These are phyloP conservation scores for Anthrax anthrax DNA, from an alignment of 2,888 invertebrate genomes.

Conservation along the genomic window DNA sequence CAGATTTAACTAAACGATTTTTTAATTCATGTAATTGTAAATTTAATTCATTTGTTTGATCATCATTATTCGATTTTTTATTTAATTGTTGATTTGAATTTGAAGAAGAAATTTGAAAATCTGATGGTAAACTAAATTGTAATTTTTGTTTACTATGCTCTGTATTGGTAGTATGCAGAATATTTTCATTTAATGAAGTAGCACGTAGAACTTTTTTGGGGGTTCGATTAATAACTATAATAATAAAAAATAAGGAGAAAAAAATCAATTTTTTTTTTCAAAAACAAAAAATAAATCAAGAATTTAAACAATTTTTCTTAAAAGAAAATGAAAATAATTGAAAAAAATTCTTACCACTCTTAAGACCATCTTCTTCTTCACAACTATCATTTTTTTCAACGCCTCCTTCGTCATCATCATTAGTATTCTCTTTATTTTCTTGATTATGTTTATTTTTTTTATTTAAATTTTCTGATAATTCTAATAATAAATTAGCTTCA, in stretches of 20 bases:
- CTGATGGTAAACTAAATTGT: slow-evolving; percentile 23
- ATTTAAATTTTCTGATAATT: slow-evolving; percentile 37
- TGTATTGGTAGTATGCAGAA: slow-evolving; percentile 12
- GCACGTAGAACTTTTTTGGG: slow-evolving; percentile 17
- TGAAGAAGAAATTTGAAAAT: slow-evolving; percentile 17
- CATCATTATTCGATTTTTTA: slow-evolving; percentile 11
- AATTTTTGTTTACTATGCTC: slow-evolving; percentile 4
- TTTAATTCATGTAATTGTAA: slow-evolving; percentile 45
- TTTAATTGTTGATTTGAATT: slow-evolving; percentile 11
- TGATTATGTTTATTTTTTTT: slow-evolving; percentile 13
- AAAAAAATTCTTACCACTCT: slow-evolving; percentile 8
- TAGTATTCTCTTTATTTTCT: too few species aligned
- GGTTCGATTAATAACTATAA: background rate
- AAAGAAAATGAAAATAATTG: background rate
- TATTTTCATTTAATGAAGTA: slow-evolving; percentile 28
- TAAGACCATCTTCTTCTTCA: slow-evolving; percentile 21
- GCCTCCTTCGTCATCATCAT: too few species aligned
- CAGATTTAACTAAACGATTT: slow-evolving; percentile 31
- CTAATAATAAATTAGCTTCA: slow-evolving; percentile 57
- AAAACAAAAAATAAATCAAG: too few species aligned
- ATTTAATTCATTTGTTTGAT: slow-evolving; percentile 28
- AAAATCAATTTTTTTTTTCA: too few species aligned
- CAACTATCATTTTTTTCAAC: slow-evolving; percentile 17
- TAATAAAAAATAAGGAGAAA: background rate
- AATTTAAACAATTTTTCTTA: too few species aligned